phyloP scores from a whole-genome alignment of 2,888 invertebrate genomes.

The Mystacides longicornis region DNA sequence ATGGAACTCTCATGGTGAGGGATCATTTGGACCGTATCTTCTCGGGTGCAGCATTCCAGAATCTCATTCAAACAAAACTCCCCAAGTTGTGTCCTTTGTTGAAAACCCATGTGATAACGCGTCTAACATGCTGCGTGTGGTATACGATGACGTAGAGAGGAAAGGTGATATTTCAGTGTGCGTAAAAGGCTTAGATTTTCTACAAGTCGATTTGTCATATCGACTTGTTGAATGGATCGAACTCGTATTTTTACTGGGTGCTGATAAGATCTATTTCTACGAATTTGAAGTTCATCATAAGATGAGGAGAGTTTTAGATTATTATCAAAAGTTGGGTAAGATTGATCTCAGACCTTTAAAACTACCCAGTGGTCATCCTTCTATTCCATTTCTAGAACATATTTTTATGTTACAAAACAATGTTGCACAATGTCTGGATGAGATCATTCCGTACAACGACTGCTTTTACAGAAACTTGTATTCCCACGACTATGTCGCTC shows the following conservation, averaged over 20 bases:
- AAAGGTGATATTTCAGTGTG: slow-evolving; percentile 83
- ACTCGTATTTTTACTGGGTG: slow-evolving; percentile 73
- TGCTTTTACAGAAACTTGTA: slow-evolving; percentile 90
- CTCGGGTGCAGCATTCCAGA: slow-evolving; percentile 82
- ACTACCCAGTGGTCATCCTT: slow-evolving; percentile 83
- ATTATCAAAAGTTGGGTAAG: slow-evolving; percentile 57
- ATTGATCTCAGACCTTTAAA: slow-evolving; percentile 74
- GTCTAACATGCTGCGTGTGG: slow-evolving; percentile 74
- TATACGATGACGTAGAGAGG: slow-evolving; percentile 67
- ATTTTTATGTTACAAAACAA: slow-evolving; percentile 83
- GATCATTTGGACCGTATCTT: slow-evolving; percentile 83
- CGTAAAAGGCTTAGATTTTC: slow-evolving; percentile 88
- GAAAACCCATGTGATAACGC: slow-evolving; percentile 78
- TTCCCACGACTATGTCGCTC: slow-evolving; percentile 77
- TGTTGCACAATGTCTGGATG: slow-evolving; percentile 89
- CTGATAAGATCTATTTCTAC: slow-evolving; percentile 86
- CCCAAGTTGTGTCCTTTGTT: slow-evolving; percentile 77
- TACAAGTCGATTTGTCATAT: slow-evolving; percentile 83
- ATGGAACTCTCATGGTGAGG: slow-evolving; percentile 88
- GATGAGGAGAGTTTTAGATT: slow-evolving; percentile 70
- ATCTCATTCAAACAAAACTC: slow-evolving; percentile 63
- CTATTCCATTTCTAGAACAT: slow-evolving; percentile 80
- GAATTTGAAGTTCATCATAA: slow-evolving; percentile 87
- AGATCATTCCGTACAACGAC: slow-evolving; percentile 93
- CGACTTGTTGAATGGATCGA: slow-evolving; percentile 93